Evolutionary conservation across 2,888 invertebrate genomes (phyloP), one percentile per base, ranked within the genome.

Genomic region (Icerya purchasi): DNA sequence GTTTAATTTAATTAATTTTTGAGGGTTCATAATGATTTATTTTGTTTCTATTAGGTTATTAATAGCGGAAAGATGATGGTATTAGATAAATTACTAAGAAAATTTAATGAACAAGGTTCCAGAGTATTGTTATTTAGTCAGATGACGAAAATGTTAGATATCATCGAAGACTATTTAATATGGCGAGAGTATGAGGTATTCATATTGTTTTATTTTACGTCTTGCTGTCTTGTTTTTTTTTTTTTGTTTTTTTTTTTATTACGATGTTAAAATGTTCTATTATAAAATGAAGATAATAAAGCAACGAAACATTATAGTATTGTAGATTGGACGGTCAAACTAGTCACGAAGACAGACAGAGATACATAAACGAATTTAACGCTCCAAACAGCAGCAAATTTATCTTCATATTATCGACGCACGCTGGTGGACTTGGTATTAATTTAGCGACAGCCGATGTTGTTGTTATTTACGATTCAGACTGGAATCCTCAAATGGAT

Each of bases 401-500:
- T 69, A 73, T 98, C n/a, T 99, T 98, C 72, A 96, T 99, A 96
- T 75, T 98, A 70, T 94, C 94, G 0, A 98, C 98, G 0, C 78
- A 97, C 65, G 98, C 98, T 49, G 98, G 98, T 59, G 98, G 97
- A 66, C 77, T 98, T 63, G 96, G 96, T 67, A 96, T 97, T 68
- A 97, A 97, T 75, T 78, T 97, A 68, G 92, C 94, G 0, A 90
- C 96, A 0, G 97, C 97, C 0, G 96, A 97, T 72, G 88, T 94
- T 21, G 97, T 97, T 61, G 14, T 36, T 36, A 36, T 36, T 36
- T 36, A 36, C 36, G 36, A 36, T 36, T 36, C 36, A 36, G 36
- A 86, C 73, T 98, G 97, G 97, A 97, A 97, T 77, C 97, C 97
- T 0, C 97, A 98, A 71, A 93, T 92, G 83, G 93, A 93, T 72